These are phyloP conservation scores for Grapholita molesta DNA, from an alignment of 1,140 invertebrate species.

Conservation along the genomic window DNA sequence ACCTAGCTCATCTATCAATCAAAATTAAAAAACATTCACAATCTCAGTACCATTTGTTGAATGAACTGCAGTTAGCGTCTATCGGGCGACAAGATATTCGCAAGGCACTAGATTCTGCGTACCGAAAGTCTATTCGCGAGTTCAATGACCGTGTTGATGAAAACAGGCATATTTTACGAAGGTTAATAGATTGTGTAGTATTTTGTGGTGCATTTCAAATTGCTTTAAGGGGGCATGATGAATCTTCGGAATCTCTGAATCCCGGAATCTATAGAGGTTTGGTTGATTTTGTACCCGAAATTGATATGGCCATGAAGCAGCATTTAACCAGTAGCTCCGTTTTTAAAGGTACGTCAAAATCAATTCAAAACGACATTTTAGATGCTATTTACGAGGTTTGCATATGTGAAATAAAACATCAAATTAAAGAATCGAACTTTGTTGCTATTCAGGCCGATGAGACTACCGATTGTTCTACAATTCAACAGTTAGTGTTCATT, in stretches of 20 bases:
- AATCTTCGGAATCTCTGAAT: constrained; percentile 17
- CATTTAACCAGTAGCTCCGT: constrained; percentile 36
- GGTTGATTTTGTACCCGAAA: constrained; percentile 35
- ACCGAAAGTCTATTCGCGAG: constrained; percentile 6
- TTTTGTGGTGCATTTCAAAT: constrained; percentile 16
- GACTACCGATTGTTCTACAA: constrained; percentile 43
- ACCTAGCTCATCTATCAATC: constrained; percentile 17
- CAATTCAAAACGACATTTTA: constrained; percentile 47
- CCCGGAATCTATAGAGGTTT: constrained; percentile 21
- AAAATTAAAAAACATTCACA: constrained; percentile 19
- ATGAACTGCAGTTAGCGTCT: constrained; percentile 14
- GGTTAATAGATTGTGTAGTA: constrained; percentile 15
- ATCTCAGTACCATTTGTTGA: constrained; percentile 11
- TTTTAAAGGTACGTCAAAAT: constrained; percentile 44
- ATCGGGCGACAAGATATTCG: constrained; percentile 14
- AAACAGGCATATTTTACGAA: constrained; percentile 19
- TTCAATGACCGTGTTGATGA: constrained; percentile 20
- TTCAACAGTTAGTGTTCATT: constrained; percentile 44
- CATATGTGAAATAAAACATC: constrained; percentile 35
- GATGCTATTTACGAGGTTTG: constrained; percentile 41
- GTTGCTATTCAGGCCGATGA: constrained; percentile 46
- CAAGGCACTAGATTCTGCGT: neutral
- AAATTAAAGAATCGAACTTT: constrained; percentile 27
- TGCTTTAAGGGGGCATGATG: constrained; percentile 26
- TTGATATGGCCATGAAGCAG: constrained; percentile 36